Evolutionary conservation across 2,888 invertebrate genomes (phyloP), one percentile per base, ranked within the genome.

Genomic region (Adineta ricciae): DNA sequence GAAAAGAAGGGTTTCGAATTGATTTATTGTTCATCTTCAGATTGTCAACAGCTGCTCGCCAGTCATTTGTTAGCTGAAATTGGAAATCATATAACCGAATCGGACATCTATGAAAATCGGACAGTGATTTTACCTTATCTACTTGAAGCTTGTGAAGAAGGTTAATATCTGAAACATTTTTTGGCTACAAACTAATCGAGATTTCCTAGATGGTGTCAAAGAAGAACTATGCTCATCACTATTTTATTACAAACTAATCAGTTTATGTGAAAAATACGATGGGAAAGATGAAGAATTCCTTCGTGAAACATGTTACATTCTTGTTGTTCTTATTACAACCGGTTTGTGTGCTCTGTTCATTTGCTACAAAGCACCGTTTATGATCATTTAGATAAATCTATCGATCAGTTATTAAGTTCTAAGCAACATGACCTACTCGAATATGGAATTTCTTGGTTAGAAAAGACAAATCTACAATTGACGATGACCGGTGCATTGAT

Each of bases 401-500:
- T 78, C n/a, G 78, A 78, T 78, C 78, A 78, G 38, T 41, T 78
- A 41, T n/a, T 78, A 41, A 41, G 41, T 78, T 41, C 41, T 7
- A 24, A 38, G 8, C 24, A 78, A 38, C n/a, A 41, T 41, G 78
- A 78, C n/a, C n/a, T 78, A 78, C 78, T 78, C 41, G 78, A 78
- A 41, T 78, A 41, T 41, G 78, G 78, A 24, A 78, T 78, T 9
- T n/a, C 38, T 41, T 78, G 78, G 78, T 78, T 78, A 78, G 78
- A 78, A 41, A 78, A 38, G n/a, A 9, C 38, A 2, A 78, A 78
- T 78, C 41, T 78, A 41, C 78, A 78, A 41, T 41, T 78, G 14
- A 78, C 38, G n/a, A 78, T 78, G 78, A 78, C 78, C 24, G 78
- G 78, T 78, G 78, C 78, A 41, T 78, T 78, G n/a, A 78, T 78